Percentiles rank a stretch among this genome's conserved stretches.
These are phyloP conservation scores for Aptenodytes forsteri DNA, from an alignment of 2,113 vertebrate genomes.

Conservation along the genomic window DNA sequence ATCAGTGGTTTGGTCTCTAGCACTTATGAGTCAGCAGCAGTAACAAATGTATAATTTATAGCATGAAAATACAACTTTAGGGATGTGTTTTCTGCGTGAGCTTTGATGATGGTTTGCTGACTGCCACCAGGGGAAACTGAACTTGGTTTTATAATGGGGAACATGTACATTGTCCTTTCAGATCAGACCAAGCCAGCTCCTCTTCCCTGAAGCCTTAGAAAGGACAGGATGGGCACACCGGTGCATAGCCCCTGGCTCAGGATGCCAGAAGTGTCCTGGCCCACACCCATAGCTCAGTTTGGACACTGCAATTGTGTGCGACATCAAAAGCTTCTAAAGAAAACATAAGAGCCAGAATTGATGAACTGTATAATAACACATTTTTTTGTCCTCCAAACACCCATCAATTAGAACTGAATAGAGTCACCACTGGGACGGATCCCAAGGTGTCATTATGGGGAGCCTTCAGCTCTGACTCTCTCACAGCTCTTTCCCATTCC, in stretches of 20 bases:
- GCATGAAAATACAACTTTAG: not conserved
- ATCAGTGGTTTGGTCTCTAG: not conserved
- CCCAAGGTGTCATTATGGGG: not conserved
- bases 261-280: not conserved
- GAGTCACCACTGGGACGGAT: not conserved
- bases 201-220: not conserved
- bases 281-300: not conserved
- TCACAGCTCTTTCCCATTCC: not conserved
- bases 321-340: not conserved
- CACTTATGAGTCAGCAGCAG: not conserved
- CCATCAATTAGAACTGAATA: not conserved
- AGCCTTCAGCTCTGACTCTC: not conserved
- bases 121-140: not conserved
- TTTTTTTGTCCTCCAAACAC: not conserved
- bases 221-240: not conserved
- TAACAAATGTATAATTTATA: not conserved
- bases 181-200: not conserved
- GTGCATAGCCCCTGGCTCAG: not conserved
- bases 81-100: not conserved
- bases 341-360: not conserved
- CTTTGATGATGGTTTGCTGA: not conserved
- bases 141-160: not conserved
- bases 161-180: not conserved
- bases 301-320: rapidly evolving
- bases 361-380: not conserved